Evolutionary conservation across 2,113 vertebrate genomes (phyloP).

Genomic region (Cynocephalus volans): DNA sequence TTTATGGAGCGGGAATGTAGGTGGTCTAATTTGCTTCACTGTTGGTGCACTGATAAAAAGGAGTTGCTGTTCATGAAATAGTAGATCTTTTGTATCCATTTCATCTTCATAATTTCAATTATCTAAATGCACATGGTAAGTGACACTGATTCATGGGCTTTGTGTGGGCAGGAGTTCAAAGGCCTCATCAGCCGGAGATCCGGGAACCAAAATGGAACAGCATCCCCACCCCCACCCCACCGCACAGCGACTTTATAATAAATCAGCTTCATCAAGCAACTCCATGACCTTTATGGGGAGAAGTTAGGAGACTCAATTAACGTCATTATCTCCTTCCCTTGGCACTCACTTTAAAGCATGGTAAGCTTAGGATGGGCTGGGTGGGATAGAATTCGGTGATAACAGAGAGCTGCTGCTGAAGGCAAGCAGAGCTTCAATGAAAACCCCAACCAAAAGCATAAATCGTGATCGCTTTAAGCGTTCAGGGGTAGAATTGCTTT

Average conservation of each 20-base stretch:
- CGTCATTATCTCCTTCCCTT: constrained; percentile 34
- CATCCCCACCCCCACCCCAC: background rate
- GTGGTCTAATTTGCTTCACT: constrained; percentile 52
- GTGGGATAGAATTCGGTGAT: background rate
- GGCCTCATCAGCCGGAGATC: constrained; percentile 70
- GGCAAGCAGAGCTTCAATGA: background rate
- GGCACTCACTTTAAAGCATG: background rate
- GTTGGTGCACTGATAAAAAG: constrained; percentile 58
- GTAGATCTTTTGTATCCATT: constrained; percentile 66
- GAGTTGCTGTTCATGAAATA: constrained; percentile 58
- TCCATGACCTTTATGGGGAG: constrained; percentile 75
- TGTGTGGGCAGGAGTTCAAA: constrained; percentile 80
- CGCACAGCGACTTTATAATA: constrained; percentile 81
- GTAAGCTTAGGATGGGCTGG: background rate
- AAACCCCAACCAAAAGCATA: background rate
- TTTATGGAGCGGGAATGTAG: background rate
- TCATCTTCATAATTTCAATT: constrained; percentile 79
- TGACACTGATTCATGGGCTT: constrained; percentile 78
- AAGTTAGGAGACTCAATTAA: constrained; percentile 59
- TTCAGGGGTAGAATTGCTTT: background rate
- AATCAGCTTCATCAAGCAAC: constrained; percentile 84
- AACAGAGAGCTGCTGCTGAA: background rate
- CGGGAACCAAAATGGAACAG: constrained; percentile 70
- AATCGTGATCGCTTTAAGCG: background rate
- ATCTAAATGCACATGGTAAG: constrained; percentile 69